phyloP scores from a whole-genome alignment of 2,797 vertebrate genomes.

The Coregonus suidteri region DNA sequence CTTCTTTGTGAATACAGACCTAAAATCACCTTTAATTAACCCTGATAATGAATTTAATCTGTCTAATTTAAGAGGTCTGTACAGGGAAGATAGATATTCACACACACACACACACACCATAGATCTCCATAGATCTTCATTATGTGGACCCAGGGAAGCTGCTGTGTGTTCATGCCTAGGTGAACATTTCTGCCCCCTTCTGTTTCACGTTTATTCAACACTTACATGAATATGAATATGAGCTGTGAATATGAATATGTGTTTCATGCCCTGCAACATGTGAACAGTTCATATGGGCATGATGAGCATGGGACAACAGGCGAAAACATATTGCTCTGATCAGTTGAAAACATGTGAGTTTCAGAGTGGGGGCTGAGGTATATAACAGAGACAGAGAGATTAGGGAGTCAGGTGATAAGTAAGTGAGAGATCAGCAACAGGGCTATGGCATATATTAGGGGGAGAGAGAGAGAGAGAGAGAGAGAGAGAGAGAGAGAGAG shows the following conservation, averaged over 20 bases:
- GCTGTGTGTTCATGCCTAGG: constrained; percentile 32
- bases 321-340: constrained; percentile 6
- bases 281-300: too few species aligned
- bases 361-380: not conserved
- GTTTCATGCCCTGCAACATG: not conserved
- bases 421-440: too few species aligned
- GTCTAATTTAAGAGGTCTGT: constrained; percentile 31
- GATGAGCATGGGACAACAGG: not conserved
- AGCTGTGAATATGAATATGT: not conserved
- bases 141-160: constrained; percentile 33
- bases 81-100: constrained; percentile 21
- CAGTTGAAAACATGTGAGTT: constrained; percentile 8
- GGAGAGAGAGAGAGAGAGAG: not conserved
- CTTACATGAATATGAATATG: not conserved
- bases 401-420: not conserved
- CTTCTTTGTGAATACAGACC: not conserved
- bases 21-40: not conserved
- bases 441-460: too few species aligned
- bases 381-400: not conserved
- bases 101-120: not conserved
- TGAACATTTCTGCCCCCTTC: constrained; percentile 31
- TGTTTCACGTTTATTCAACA: not conserved
- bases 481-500: not conserved
- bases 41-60: constrained; percentile 24
- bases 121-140: constrained; percentile 32